phyloP scores from a whole-genome alignment of 2,888 invertebrate genomes.

The Crocallis elinguaria region DNA sequence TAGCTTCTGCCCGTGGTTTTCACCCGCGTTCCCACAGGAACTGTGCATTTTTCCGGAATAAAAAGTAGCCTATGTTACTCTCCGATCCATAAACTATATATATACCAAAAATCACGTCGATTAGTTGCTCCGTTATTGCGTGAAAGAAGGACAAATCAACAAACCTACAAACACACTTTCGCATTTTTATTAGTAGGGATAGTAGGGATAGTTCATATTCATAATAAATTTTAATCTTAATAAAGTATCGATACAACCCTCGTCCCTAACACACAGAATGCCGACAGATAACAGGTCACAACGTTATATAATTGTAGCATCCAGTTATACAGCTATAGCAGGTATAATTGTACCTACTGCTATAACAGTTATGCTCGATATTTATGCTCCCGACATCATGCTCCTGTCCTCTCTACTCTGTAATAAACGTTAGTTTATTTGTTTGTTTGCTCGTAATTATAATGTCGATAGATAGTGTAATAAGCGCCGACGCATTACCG shows the following conservation, averaged over 20 bases:
- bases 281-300: conserved; percentile 34
- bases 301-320: conserved; percentile 14
- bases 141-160: too few relatives aligned
- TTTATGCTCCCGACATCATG: conserved; percentile 39
- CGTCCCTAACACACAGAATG: conserved; percentile 18
- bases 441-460: conserved; percentile 42
- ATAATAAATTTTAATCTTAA: too few relatives aligned
- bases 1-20: too few relatives aligned
- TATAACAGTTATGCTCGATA: conserved; percentile 37
- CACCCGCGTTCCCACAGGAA: too few relatives aligned
- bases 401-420: conserved; percentile 35
- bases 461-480: conserved; percentile 33
- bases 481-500: conserved; percentile 9
- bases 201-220: too few relatives aligned
- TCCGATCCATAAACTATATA: too few relatives aligned
- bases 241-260: conserved; percentile 5
- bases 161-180: too few relatives aligned
- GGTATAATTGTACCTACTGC: conserved; percentile 3
- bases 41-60: too few relatives aligned
- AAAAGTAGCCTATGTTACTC: too few relatives aligned
- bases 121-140: too few relatives aligned
- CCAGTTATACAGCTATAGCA: conserved; percentile 8
- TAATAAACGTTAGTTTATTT: conserved; percentile 41
- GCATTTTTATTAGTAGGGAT: too few relatives aligned
- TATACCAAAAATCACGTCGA: too few relatives aligned